Conservation (phyloP, 2,888 invertebrate genomes). For the Lycocerus yunnanus region DNA sequence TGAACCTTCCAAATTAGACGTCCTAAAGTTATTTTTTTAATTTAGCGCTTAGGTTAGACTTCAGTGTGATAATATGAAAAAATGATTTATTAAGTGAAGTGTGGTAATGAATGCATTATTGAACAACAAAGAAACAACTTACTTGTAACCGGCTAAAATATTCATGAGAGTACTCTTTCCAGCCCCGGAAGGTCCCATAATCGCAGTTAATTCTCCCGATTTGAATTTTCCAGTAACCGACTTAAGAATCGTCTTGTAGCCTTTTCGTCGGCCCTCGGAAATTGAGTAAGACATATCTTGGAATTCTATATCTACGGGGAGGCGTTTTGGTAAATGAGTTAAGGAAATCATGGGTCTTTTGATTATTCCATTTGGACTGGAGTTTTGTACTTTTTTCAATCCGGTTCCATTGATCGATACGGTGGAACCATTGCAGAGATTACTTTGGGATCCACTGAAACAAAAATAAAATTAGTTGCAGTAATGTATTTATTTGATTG, state of each 20-base stretch:
- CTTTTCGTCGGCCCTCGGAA: conserved; percentile 78
- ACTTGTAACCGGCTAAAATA: conserved; percentile 89
- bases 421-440: conserved; percentile 71
- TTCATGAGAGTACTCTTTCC: conserved; percentile 86
- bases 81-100: too few relatives aligned
- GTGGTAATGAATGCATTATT: not conserved
- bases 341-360: conserved; percentile 77
- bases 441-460: conserved; percentile 74
- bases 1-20: conserved; percentile 81
- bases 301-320: conserved; percentile 90
- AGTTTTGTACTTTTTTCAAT: conserved; percentile 73
- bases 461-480: conserved; percentile 24
- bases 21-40: conserved; percentile 60
- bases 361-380: conserved; percentile 64
- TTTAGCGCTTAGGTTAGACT: not conserved
- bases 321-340: conserved; percentile 82
- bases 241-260: conserved; percentile 86
- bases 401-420: conserved; percentile 51
- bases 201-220: conserved; percentile 91
- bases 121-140: conserved; percentile 54
- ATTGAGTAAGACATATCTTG: conserved; percentile 86
- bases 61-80: not conserved
- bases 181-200: conserved; percentile 92
- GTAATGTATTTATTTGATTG: not conserved
- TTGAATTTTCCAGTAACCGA: conserved; percentile 86